Evolutionary conservation across 1,140 invertebrate species (phyloP).

Genomic region (Ptiloglossa arizonensis): DNA sequence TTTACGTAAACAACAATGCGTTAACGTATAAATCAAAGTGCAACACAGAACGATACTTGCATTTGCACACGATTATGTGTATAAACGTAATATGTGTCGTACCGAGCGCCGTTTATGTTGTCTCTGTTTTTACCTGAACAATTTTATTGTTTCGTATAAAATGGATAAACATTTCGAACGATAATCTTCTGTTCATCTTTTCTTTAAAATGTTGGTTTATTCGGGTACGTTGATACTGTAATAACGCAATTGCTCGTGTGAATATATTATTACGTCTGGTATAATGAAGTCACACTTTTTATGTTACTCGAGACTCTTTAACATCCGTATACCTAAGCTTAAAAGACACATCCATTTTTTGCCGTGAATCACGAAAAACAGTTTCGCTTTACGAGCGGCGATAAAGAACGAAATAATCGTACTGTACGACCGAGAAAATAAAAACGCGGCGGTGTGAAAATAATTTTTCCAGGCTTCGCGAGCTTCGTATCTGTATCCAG

Average conservation of each 20-base stretch:
- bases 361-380: neutral
- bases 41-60: too few species aligned
- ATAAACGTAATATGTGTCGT: too few species aligned
- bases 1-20: too few species aligned
- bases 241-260: neutral
- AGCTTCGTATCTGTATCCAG: neutral
- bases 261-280: neutral
- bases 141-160: neutral
- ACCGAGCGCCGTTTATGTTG: too few species aligned
- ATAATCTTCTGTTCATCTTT: neutral
- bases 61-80: too few species aligned
- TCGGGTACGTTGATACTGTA: neutral
- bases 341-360: neutral
- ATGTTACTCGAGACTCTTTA: neutral
- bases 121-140: too few species aligned
- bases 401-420: conserved; percentile 29
- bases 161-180: neutral
- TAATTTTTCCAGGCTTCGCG: neutral
- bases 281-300: conserved; percentile 1
- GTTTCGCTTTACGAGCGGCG: neutral
- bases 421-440: conserved; percentile 6
- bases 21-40: too few species aligned
- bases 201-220: neutral
- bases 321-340: neutral
- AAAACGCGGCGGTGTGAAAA: neutral